Base-by-base conservation (phyloP, 2,113 vertebrate species). In the Hassar affinis region DNA sequence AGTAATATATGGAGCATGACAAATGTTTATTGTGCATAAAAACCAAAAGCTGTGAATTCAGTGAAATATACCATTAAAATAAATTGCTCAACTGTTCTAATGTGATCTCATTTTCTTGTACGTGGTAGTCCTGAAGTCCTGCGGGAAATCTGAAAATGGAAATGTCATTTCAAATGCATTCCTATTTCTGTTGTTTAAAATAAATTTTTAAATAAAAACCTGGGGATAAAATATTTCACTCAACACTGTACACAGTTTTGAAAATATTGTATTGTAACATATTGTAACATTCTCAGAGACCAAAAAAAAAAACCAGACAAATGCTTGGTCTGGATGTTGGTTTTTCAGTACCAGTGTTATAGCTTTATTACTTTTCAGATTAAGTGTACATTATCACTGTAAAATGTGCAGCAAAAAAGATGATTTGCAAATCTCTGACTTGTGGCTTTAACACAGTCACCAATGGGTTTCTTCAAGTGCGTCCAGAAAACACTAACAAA, bases 391-490 rank as follows among this genome's bases (percentile, higher is more conserved):
- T 42, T 25, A 18, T 45, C 22, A 71, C 1, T 71, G n/a, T n/a
- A 27, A 1, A 27, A 30, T 20, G 47, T 51, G n/a, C 1, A 74
- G 20, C 62, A 69, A 52, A 66, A n/a, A 35, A 7, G 3, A 6
- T 20, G 7, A 14, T 51, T 49, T 8, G 45, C 12, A 69, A 61
- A 59, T 79, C 77, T 56, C 76, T 79, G 76, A 84, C n/a, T 35
- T 72, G 66, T 79, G 66, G 42, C 54, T 49, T 49, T 78, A 9
- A 27, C 20, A 20, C 11, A n/a, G 35, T 72, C 10, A 18, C 49
- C 20, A 30, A 81, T 2, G 4, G 20, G 2, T 42, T 66, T 71
- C 79, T 35, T 56, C 2, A n/a, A 56, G 10, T 27, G 35, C 52
- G 33, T 22, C n/a, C 25, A 84, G 25, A 52, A 77, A 78, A 71